These are phyloP conservation scores for Pantherophis alleghaniensis DNA, from an alignment of 2,797 vertebrate genomes.

Conservation along the genomic window DNA sequence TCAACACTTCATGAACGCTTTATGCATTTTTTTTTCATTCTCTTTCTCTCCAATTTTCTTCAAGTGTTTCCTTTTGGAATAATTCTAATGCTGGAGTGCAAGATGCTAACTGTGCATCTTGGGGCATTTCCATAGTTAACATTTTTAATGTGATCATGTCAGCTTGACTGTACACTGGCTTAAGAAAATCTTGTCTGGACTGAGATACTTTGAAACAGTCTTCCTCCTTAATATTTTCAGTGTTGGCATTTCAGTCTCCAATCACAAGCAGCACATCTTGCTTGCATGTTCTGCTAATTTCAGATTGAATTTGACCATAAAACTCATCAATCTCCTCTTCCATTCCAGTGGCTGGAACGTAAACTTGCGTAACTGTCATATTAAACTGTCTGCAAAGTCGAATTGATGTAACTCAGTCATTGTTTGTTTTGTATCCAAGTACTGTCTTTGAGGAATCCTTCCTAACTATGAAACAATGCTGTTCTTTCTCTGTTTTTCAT, in stretches of 20 bases:
- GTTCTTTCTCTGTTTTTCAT: background rate
- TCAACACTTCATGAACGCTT: slow-evolving; percentile 71
- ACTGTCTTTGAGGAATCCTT: background rate
- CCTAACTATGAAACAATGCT: background rate
- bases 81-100: slow-evolving; percentile 73
- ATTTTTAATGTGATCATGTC: background rate
- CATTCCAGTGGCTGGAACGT: background rate
- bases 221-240: background rate
- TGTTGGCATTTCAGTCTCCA: background rate
- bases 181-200: background rate
- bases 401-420: background rate
- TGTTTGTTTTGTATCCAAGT: background rate
- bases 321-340: background rate
- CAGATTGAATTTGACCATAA: background rate
- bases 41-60: slow-evolving; percentile 64
- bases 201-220: background rate
- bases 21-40: slow-evolving; percentile 71
- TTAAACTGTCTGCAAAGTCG: background rate
- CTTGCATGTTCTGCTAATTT: background rate
- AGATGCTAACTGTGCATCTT: slow-evolving; percentile 59
- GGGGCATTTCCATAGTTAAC: background rate
- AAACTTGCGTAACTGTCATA: background rate
- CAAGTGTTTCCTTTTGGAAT: slow-evolving; percentile 67
- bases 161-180: background rate
- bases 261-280: background rate